These are phyloP conservation scores for Conus canariensis DNA, from an alignment of 2,888 invertebrate genomes.

Conservation along the genomic window DNA sequence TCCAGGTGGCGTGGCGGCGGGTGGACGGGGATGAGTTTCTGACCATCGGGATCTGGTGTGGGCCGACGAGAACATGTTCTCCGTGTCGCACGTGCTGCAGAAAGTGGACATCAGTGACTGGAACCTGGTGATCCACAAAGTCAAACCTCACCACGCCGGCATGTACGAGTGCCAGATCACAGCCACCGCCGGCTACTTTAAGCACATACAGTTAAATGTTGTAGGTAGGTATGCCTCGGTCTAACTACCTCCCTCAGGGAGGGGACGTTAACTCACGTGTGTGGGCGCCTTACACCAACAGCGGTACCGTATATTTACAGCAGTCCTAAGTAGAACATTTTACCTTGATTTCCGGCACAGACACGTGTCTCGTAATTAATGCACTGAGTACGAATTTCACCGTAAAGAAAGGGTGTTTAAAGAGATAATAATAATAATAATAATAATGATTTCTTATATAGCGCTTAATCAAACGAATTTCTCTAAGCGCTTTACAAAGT, in stretches of 20 bases:
- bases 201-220: conserved; percentile 57
- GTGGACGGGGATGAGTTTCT: conserved; percentile 55
- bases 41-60: conserved; percentile 57
- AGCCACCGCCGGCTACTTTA: conserved; percentile 48
- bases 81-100: conserved; percentile 46
- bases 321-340: too few relatives aligned
- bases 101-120: conserved; percentile 51
- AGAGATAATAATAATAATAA: too few relatives aligned
- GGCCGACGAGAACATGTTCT: conserved; percentile 49
- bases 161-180: conserved; percentile 62
- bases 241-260: too few relatives aligned
- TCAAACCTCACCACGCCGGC: conserved; percentile 54
- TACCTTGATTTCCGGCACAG: not conserved
- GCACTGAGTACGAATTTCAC: too few relatives aligned
- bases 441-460: too few relatives aligned
- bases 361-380: too few relatives aligned
- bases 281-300: too few relatives aligned
- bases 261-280: too few relatives aligned
- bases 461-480: too few relatives aligned
- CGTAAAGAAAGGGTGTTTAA: too few relatives aligned
- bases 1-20: conserved; percentile 54
- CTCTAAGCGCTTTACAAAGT: too few relatives aligned
- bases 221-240: conserved; percentile 48
- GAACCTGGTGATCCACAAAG: conserved; percentile 58
- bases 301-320: too few relatives aligned